Conservation (phyloP, 2,888 invertebrate species). For the Spicauda simplicius region DNA sequence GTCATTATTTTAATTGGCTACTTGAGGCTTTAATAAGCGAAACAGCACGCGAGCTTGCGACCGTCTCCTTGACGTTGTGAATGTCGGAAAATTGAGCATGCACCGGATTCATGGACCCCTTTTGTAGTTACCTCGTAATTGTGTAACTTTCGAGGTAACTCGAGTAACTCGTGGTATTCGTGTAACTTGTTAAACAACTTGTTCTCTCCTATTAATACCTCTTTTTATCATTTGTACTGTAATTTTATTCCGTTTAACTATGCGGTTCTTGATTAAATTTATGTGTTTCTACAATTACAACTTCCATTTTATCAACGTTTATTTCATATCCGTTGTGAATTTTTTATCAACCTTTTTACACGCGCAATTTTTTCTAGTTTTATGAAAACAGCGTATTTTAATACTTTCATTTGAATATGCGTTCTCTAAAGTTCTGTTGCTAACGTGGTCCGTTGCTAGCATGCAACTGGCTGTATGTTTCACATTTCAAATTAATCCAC, state of each 20-base stretch:
- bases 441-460: slow-evolving; percentile 10
- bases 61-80: slow-evolving; percentile 25
- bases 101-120: slow-evolving; percentile 16
- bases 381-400: neutral
- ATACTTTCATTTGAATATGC: slow-evolving; percentile 9
- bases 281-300: neutral
- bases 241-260: neutral
- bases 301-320: neutral
- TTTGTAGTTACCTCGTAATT: slow-evolving; percentile 11
- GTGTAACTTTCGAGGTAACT: slow-evolving; percentile 22
- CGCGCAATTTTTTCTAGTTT: neutral
- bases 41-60: slow-evolving; percentile 32
- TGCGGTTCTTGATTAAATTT: neutral
- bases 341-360: neutral
- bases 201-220: slow-evolving; percentile 17
- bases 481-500: slow-evolving; percentile 36
- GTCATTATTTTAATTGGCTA: slow-evolving; percentile 44
- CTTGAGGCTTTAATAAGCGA: slow-evolving; percentile 41
- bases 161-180: slow-evolving; percentile 1
- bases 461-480: slow-evolving; percentile 19
- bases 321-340: neutral
- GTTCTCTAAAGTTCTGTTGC: slow-evolving; percentile 23
- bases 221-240: slow-evolving; percentile 5
- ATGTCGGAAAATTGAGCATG: slow-evolving; percentile 24
- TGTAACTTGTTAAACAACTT: slow-evolving; percentile 18